phyloP scores from a whole-genome alignment of 2,888 invertebrate genomes.

The Tigriopus californicus region DNA sequence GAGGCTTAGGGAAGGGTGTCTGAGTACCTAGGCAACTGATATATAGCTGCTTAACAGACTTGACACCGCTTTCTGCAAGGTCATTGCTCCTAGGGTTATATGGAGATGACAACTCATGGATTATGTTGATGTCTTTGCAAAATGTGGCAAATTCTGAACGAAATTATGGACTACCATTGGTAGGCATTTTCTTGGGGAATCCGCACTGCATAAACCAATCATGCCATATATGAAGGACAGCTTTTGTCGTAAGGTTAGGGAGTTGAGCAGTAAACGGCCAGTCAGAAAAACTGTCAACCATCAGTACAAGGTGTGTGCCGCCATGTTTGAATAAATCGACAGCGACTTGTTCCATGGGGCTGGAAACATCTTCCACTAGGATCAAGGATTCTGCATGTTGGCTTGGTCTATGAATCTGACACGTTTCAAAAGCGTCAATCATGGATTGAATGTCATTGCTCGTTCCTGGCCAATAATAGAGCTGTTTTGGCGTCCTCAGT shows the following conservation, averaged over 20 bases:
- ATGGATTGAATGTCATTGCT: too few species aligned
- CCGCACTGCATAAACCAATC: neutral
- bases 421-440: too few species aligned
- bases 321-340: neutral
- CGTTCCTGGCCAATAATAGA: too few species aligned
- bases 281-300: neutral
- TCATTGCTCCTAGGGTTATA: neutral
- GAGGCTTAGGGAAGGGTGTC: neutral
- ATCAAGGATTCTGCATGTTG: too few species aligned
- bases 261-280: neutral
- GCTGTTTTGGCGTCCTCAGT: too few species aligned
- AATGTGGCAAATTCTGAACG: neutral
- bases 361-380: too few species aligned
- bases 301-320: neutral
- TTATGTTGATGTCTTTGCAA: neutral
- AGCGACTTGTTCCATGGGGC: neutral
- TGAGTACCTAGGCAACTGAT: neutral
- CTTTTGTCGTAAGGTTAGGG: neutral
- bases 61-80: neutral
- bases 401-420: too few species aligned
- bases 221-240: too few species aligned
- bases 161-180: neutral
- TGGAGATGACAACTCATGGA: neutral
- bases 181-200: neutral
- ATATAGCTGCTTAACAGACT: neutral